A percentile compares a stretch with the other conserved stretches of the same genome.
phyloP scores from a whole-genome alignment of 2,888 invertebrate species.

The Agonopterix heracliana region DNA sequence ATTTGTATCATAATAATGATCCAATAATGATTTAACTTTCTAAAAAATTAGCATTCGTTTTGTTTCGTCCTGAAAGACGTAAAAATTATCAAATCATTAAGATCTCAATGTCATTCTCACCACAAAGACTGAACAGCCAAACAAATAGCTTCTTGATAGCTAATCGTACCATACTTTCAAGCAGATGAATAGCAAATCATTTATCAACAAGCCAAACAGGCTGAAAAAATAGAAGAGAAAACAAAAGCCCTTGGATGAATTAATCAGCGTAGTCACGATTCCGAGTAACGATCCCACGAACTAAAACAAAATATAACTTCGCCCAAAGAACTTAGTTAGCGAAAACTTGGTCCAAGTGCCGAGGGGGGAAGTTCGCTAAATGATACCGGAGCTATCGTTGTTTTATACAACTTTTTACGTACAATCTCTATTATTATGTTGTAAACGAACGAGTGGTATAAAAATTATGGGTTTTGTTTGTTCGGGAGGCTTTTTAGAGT shows the following conservation, averaged over 20 bases:
- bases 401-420: conserved; percentile 45
- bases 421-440: conserved; percentile 26
- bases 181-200: conserved; percentile 36
- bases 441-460: conserved; percentile 25
- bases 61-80: no score
- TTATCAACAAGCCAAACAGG: conserved; percentile 37
- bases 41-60: no score
- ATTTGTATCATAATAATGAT: no score
- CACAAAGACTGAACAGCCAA: background rate
- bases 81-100: no score
- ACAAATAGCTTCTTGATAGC: conserved; percentile 6
- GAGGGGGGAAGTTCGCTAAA: conserved; percentile 35
- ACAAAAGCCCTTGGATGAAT: conserved; percentile 51
- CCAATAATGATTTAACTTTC: no score
- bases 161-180: conserved; percentile 5
- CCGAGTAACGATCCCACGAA: conserved; percentile 60
- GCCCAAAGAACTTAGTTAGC: conserved; percentile 37
- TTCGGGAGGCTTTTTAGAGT: background rate
- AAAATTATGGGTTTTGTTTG: conserved; percentile 35
- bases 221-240: conserved; percentile 43
- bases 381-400: conserved; percentile 41
- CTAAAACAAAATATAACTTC: conserved; percentile 48
- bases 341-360: conserved; percentile 29
- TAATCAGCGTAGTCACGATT: conserved; percentile 68
- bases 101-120: no score